A percentile compares a stretch with the other conserved stretches of the same genome.
Conservation (phyloP, 2,797 vertebrate genomes). For the Schizopygopsis malacanthus region DNA sequence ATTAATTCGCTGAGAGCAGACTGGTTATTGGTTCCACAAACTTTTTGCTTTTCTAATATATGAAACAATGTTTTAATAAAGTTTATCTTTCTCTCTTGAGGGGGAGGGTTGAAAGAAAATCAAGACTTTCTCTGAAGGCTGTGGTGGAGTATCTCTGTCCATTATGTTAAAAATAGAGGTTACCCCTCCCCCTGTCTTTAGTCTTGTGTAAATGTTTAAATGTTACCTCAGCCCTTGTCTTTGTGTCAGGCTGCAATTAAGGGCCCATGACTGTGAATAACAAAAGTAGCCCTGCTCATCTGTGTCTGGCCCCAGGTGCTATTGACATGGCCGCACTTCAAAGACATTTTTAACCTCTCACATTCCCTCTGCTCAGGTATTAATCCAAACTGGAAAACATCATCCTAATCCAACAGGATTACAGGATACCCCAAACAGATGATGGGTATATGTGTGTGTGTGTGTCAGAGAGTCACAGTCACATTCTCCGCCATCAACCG, state of each 20-base stretch:
- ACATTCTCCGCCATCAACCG: no score
- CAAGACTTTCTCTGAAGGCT: background rate
- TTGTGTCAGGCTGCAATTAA: conserved; percentile 80
- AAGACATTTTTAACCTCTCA: conserved; percentile 81
- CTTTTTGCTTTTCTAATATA: background rate
- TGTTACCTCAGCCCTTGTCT: conserved; percentile 70
- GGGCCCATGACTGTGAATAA: conserved; percentile 78
- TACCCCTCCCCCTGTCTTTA: conserved; percentile 52
- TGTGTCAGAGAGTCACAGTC: no score
- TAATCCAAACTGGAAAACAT: conserved; percentile 84
- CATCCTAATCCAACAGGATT: conserved; percentile 72
- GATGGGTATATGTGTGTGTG: no score
- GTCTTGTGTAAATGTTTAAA: conserved; percentile 72
- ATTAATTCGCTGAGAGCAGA: background rate
- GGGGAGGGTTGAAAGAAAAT: background rate
- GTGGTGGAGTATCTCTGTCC: conserved; percentile 28
- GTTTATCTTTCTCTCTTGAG: background rate
- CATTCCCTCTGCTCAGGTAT: conserved; percentile 79
- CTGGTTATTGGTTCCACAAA: background rate
- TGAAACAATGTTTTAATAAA: background rate
- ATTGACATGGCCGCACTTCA: conserved; percentile 80
- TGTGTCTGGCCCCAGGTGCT: conserved; percentile 80
- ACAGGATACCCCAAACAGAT: conserved; percentile 9
- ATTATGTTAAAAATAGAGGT: conserved; percentile 71
- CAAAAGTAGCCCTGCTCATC: conserved; percentile 76